A percentile compares a stretch with the other conserved stretches of the same genome.
Conservation (phyloP, 2,113 vertebrate genomes). For the Lepus timidus region DNA sequence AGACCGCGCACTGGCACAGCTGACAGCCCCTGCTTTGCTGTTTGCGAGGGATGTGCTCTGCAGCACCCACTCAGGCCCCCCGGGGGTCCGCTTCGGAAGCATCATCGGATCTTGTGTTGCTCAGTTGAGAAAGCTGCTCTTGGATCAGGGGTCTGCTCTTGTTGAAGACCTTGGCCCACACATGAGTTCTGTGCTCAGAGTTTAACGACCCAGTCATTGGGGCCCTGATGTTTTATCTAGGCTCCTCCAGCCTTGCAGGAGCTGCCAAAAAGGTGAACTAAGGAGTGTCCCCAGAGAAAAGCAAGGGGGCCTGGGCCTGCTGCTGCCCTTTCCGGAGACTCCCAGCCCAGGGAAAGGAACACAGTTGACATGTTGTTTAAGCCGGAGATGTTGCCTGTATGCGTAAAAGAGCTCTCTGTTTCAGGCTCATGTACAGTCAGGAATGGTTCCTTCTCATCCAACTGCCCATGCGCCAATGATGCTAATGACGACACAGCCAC, state of each 20-base stretch:
- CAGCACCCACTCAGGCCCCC: background rate
- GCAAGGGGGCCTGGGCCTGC: conserved; percentile 31
- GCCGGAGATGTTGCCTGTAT: conserved; percentile 85
- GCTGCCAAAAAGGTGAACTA: background rate
- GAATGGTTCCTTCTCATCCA: conserved; percentile 97
- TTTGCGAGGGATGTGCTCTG: background rate
- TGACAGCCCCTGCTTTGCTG: background rate
- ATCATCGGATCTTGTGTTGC: background rate
- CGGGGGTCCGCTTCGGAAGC: conserved; percentile 21
- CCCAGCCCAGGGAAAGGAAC: conserved; percentile 65
- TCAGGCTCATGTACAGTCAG: conserved; percentile 99
- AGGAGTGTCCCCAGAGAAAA: conserved; percentile 29
- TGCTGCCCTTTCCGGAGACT: conserved; percentile 25
- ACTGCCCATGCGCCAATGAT: conserved; percentile 97
- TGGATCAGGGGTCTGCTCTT: background rate
- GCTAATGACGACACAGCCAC: conserved; percentile 98
- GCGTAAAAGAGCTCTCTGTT: conserved; percentile 90
- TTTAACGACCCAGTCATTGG: background rate
- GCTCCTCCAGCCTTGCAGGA: conserved; percentile 22
- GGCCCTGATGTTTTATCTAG: conserved; percentile 7
- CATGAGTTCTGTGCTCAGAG: background rate
- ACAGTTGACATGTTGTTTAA: conserved; percentile 82
- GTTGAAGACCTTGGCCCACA: background rate
- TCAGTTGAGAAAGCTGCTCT: background rate
- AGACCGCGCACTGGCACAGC: background rate